Conservation (phyloP, 2,888 invertebrate genomes). For the Folsomia candida region DNA sequence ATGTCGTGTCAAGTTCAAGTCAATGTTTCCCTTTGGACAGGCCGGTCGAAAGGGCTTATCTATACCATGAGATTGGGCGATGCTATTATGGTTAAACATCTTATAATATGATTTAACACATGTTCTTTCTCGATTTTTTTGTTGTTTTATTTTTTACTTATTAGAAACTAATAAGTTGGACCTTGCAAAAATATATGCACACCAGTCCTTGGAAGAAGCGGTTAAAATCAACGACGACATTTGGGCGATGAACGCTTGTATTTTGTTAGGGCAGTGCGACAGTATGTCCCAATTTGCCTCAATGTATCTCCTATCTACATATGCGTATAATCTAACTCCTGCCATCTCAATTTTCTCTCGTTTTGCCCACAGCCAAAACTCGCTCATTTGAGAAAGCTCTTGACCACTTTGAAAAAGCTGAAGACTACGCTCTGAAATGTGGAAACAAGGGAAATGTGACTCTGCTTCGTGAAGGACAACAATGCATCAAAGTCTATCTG, state of each 20-base stretch:
- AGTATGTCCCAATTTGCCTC: conserved; percentile 26
- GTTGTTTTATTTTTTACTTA: neutral
- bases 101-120: neutral
- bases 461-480: conserved; percentile 48
- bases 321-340: no score
- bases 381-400: conserved; percentile 39
- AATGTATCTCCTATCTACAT: neutral
- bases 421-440: conserved; percentile 35
- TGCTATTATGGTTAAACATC: conserved; percentile 53
- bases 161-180: conserved; percentile 44
- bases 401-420: conserved; percentile 38
- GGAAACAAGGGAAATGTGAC: conserved; percentile 42
- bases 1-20: no score
- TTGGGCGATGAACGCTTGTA: conserved; percentile 48
- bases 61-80: conserved; percentile 57
- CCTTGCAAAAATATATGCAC: conserved; percentile 45
- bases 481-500: conserved; percentile 48
- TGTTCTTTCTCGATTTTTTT: no score
- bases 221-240: conserved; percentile 43
- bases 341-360: no score
- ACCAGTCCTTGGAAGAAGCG: conserved; percentile 47
- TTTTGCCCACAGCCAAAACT: conserved; percentile 42
- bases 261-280: conserved; percentile 47
- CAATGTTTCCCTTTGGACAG: no score
- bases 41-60: conserved; percentile 55